Evolutionary conservation across 2,113 vertebrate genomes (phyloP), one percentile per base, ranked within the genome.

Genomic region (Cyphomyrus discorhynchus): DNA sequence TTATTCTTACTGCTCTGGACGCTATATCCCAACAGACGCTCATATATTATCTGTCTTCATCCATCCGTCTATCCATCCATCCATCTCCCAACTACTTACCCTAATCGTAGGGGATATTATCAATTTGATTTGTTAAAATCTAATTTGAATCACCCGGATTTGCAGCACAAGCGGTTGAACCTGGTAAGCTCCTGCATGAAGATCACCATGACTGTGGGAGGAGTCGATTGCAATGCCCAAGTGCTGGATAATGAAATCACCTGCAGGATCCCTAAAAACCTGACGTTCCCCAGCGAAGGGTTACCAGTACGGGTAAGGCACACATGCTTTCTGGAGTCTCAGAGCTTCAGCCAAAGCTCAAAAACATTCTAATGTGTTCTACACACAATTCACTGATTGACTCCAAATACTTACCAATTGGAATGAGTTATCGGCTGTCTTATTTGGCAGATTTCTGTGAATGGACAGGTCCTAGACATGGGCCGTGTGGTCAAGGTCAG

Each of bases 221-320:
- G 95, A n/a, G 92, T 90, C 39, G 93, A 96, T 91, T 99, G 98
- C 94, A 95, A 96, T 53, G 96, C 97, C 27, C 96, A 94, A 24
- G 94, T 99, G 91, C 93, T 97, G 93, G 96, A 97, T 49, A 97
- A 97, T 0, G 95, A 98, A 91, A 97, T 99, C 90, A 96, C 95
- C 0, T 99, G 98, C 92, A 96, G 95, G 62, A 95, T 99, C 90
- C 96, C 98, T 47, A 95, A 92, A 5, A 93, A 96, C 83, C 90
- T 97, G 91, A 93, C 10, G 42, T 94, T 98, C 87, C 95, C 96
- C 87, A 88, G 89, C 0, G 87, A 94, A 0, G 97, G 97, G 0
- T 93, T 95, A 3, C 93, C 94, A 0, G 94, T 98, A 85, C 94
- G 97, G 97, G 98, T 99, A 0, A 91, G 93, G 89, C 9, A 19